Evolutionary conservation across 2,113 vertebrate species (phyloP), one percentile per base, ranked within the genome.

Genomic region (Gymnocephalus cernua): DNA sequence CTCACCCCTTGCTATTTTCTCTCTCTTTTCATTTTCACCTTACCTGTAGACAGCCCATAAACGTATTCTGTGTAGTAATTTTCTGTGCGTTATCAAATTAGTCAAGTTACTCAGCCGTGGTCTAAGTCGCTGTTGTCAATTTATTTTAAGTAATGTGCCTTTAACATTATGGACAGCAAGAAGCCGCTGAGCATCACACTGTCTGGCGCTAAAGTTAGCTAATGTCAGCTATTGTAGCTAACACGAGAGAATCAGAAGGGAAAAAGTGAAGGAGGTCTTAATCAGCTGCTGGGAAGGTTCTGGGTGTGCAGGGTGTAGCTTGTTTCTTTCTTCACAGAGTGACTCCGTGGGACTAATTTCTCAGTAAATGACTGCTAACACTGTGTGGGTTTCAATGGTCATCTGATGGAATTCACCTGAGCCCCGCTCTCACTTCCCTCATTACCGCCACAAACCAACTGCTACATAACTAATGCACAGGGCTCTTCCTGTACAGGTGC

Each of bases 401-500:
- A 74, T 71, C 67, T 91, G 88, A 63, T 57, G 74, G 73, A 88
- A 77, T 83, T 90, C 83, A 90, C 85, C 91, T 92, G 86, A 87
- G 68, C 71, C 64, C 57, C 18, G 11, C 70, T 93, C 71, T 93
- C 91, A 86, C 89, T 93, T 93, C 91, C 88, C 62, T 41, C 80
- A 62, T 71, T 78, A 35, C 21, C 29, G 16, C 79, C 79, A 61
- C 76, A 81, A 77, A 89, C 77, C 81, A 56, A 87, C 86, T 59
- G 73, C 78, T 78, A 75, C 85, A 83, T 76, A 72, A 85, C 82
- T 82, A 86, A 88, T 82, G 54, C 77, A 54, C 66, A 29, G 47
- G 38, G 48, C 81, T 19, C 85, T 93, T 93, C 92, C 91, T 92
- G 91, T 64, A 69, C 91, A 92, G 90, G 90, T 93, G 92, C 80